These are phyloP conservation scores for Sturnus vulgaris DNA, from an alignment of 2,113 vertebrate genomes.

Conservation along the genomic window DNA sequence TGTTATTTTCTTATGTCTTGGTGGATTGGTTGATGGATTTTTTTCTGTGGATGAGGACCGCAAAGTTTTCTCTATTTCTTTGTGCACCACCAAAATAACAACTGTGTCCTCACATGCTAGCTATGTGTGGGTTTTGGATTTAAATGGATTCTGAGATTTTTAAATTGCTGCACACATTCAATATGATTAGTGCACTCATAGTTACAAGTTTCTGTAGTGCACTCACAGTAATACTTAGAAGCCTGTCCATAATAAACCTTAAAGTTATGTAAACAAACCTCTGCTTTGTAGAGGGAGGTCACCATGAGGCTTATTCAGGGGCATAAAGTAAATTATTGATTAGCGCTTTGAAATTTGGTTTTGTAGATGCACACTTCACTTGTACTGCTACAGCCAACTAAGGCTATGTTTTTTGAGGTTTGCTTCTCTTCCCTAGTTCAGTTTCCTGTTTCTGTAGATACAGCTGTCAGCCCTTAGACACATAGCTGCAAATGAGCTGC, in stretches of 20 bases:
- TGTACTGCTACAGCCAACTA: background rate
- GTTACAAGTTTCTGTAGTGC: background rate
- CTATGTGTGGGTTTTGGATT: background rate
- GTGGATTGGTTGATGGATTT: background rate
- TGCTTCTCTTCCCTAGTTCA: background rate
- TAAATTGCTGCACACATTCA: background rate
- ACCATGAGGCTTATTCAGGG: background rate
- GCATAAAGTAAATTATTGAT: background rate
- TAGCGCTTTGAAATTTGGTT: background rate
- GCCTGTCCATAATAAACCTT: background rate
- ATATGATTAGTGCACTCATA: background rate
- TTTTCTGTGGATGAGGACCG: background rate
- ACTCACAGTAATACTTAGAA: background rate
- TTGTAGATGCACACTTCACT: background rate
- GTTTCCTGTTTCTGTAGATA: background rate
- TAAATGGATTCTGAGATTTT: background rate
- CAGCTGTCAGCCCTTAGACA: background rate
- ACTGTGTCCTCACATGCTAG: background rate
- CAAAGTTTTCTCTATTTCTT: background rate
- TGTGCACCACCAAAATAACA: background rate
- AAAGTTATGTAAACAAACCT: background rate
- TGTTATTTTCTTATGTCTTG: background rate
- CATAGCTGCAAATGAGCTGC: background rate
- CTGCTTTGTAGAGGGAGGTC: background rate
- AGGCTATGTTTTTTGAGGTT: background rate